Conservation (phyloP, 2,888 invertebrate species). For the Pristionchus fissidentatus region DNA sequence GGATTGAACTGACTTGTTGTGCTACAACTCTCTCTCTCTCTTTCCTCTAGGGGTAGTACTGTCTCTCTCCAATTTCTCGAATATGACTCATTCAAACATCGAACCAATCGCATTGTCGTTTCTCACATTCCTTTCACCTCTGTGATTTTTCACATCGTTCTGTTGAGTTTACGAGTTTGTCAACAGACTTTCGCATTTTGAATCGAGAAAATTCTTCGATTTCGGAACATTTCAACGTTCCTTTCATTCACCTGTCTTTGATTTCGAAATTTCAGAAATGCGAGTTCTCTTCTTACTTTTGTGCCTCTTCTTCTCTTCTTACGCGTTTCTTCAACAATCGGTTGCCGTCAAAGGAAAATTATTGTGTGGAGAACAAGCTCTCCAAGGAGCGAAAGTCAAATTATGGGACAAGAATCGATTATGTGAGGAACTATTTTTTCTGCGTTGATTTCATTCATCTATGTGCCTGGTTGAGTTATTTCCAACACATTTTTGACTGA, state of each 20-base stretch:
- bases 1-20: too few relatives aligned
- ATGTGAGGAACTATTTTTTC: not conserved
- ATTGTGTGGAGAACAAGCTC: slow-evolving; percentile 52
- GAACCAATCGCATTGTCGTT: too few relatives aligned
- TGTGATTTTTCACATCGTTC: not conserved
- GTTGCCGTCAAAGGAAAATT: slow-evolving; percentile 52
- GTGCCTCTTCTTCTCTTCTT: too few relatives aligned
- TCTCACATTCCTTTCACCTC: slow-evolving; percentile 19
- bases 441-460: too few relatives aligned
- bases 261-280: too few relatives aligned
- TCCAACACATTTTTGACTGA: too few relatives aligned
- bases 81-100: not conserved
- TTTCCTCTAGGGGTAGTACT: too few relatives aligned
- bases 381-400: slow-evolving; percentile 51
- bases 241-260: not conserved
- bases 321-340: slow-evolving; percentile 49
- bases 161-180: slow-evolving; percentile 12
- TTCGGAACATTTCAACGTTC: not conserved
- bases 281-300: too few relatives aligned
- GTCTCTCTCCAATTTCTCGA: too few relatives aligned
- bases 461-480: too few relatives aligned
- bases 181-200: not conserved
- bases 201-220: not conserved
- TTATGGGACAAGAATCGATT: slow-evolving; percentile 46
- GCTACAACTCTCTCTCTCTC: too few relatives aligned